These are phyloP conservation scores for Riptortus pedestris DNA, from an alignment of 1,140 invertebrate genomes.

Conservation along the genomic window DNA sequence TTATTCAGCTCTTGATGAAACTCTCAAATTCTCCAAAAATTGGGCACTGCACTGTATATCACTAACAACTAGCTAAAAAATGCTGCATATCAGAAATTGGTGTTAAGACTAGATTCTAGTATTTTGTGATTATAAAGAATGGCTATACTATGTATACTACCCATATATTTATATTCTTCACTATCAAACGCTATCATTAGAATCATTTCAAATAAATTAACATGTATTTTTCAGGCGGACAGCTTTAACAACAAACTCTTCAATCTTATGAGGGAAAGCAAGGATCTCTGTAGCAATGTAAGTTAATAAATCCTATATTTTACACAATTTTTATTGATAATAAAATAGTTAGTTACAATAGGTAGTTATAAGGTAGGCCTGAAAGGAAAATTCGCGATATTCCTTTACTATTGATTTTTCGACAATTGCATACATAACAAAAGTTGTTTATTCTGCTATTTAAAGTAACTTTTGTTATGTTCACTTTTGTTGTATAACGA, in stretches of 20 bases:
- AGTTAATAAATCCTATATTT: constrained; percentile 1
- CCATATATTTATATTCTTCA: neutral
- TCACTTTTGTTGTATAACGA: too few species aligned
- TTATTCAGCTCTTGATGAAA: too few species aligned
- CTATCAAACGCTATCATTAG: neutral
- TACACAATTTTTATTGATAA: neutral
- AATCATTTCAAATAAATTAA: neutral
- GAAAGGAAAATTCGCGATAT: neutral
- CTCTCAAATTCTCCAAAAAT: too few species aligned
- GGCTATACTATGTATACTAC: neutral
- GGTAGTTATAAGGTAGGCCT: too few species aligned
- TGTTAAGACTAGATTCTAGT: neutral
- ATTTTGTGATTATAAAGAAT: neutral
- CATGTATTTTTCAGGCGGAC: constrained; percentile 19
- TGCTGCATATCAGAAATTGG: neutral
- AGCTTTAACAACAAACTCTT: constrained; percentile 19
- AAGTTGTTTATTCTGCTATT: neutral
- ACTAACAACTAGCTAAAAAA: neutral
- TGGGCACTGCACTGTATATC: too few species aligned
- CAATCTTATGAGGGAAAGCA: constrained; percentile 22
- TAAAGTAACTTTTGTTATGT: neutral
- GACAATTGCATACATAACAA: neutral
- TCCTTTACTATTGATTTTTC: neutral
- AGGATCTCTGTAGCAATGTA: constrained; percentile 23
- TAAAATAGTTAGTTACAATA: neutral